Percentiles rank a stretch among this genome's conserved stretches.
Conservation (phyloP, 2,888 invertebrate genomes). For the Spisula subtruncata region DNA sequence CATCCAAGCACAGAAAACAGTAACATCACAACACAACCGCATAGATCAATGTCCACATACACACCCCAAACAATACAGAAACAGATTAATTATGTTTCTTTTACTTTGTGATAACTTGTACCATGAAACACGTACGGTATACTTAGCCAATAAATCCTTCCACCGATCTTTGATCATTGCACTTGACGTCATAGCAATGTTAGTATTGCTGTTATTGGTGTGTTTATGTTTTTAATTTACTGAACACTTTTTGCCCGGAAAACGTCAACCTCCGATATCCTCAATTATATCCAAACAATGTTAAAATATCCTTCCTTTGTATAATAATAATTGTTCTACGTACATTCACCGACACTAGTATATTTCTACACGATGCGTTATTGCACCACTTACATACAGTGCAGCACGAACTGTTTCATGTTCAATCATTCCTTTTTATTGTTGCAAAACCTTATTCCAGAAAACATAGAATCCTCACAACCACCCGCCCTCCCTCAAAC, state of each 20-base stretch:
- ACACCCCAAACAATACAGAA: no score
- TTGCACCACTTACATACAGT: no score
- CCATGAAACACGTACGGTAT: not conserved
- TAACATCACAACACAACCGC: no score
- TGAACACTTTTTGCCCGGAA: not conserved
- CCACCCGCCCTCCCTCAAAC: not conserved
- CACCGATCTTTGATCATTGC: not conserved
- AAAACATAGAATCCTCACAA: no score
- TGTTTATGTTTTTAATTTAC: not conserved
- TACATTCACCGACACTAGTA: not conserved
- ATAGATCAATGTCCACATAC: no score
- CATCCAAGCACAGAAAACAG: no score
- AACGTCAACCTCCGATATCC: not conserved
- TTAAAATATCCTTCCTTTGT: not conserved
- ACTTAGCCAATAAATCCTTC: constrained; percentile 13
- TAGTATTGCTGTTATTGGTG: not conserved
- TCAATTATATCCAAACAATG: not conserved
- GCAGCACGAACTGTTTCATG: no score
- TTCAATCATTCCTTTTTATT: no score
- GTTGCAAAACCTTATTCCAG: no score
- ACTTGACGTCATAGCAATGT: not conserved
- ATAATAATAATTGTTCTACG: no score
- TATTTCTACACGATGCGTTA: not conserved
- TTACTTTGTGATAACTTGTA: no score
- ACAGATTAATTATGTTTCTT: no score